Percentiles rank a stretch among this genome's conserved stretches.
phyloP scores from a whole-genome alignment of 2,797 vertebrate species.

The Mallotus villosus region DNA sequence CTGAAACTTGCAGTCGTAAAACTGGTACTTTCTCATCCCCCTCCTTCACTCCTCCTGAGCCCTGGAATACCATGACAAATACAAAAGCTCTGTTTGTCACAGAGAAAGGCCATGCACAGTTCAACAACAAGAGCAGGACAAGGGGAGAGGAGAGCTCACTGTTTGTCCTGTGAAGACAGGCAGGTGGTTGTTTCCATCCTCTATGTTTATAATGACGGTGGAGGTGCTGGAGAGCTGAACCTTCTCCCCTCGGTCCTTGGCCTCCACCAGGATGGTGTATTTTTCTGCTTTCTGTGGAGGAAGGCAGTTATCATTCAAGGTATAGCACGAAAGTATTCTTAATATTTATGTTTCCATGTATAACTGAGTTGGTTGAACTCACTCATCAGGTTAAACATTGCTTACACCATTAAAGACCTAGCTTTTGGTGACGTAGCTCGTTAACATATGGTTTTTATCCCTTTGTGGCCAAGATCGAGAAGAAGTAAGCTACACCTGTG shows the following conservation, averaged over 20 bases:
- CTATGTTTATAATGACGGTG: slow-evolving; percentile 57
- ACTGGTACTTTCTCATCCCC: slow-evolving; percentile 49
- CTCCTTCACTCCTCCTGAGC: slow-evolving; percentile 60
- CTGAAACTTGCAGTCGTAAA: slow-evolving; percentile 58
- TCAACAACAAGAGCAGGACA: neutral
- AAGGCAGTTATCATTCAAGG: neutral
- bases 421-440: too few relatives aligned
- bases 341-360: too few relatives aligned
- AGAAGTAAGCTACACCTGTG: neutral
- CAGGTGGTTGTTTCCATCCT: slow-evolving; percentile 68
- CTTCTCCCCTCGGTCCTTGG: slow-evolving; percentile 61
- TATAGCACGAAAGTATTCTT: too few relatives aligned
- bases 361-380: too few relatives aligned
- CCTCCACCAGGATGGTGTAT: slow-evolving; percentile 70
- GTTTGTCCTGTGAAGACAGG: slow-evolving; percentile 54
- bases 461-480: neutral
- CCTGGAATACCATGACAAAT: slow-evolving; percentile 38
- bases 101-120: neutral
- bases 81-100: neutral
- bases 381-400: too few relatives aligned
- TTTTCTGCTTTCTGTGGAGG: slow-evolving; percentile 57
- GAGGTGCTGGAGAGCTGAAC: slow-evolving; percentile 56
- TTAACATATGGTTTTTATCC: too few relatives aligned
- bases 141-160: slow-evolving; percentile 44
- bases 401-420: too few relatives aligned